Evolutionary conservation across 2,113 vertebrate species (phyloP), one percentile per base, ranked within the genome.

Genomic region (Lutjanus erythropterus): DNA sequence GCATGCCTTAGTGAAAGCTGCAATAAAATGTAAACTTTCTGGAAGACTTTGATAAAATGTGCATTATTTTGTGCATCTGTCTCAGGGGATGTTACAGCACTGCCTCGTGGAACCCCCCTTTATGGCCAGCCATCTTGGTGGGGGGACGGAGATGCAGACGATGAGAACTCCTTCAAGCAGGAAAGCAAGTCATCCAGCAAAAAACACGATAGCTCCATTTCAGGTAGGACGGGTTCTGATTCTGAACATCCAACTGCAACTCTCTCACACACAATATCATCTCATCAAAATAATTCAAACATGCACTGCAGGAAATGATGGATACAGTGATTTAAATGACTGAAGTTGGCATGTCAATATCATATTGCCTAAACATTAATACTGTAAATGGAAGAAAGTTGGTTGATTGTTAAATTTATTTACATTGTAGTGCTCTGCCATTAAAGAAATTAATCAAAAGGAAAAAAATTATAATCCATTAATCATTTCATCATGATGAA

Each of bases 111-210:
- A 68, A 99, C 98, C 9, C 98, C 98, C 2, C 88, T 99, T 53
- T 99, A 99, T 53, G 98, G 98, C 3, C 98, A 99, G 76, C 98
- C 98, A 3, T 97, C 98, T 2, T 99, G 98, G 98, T 99, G 98
- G 98, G 98, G 98, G 41, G 97, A 99, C 33, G 97, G 95, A 41
- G 98, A 99, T 14, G 96, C 96, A 19, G 97, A 97, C 71, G 97
- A 98, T 60, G 95, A 97, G 88, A 96, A 95, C 92, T 96, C 95
- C 73, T 95, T 94, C 91, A 97, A 97, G 83, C 94, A 96, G 60
- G 96, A 96, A 68, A 93, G 90, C 80, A 98, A 97, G 86, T 71
- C 92, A 25, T 94, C 96, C 84, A 94, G 87, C 69, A 99, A 96
- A 90, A 94, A 91, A 44, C 95, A 95, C 4, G 97, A 97, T 84